phyloP scores from a whole-genome alignment of 2,888 invertebrate genomes.

The Deilephila porcellus region DNA sequence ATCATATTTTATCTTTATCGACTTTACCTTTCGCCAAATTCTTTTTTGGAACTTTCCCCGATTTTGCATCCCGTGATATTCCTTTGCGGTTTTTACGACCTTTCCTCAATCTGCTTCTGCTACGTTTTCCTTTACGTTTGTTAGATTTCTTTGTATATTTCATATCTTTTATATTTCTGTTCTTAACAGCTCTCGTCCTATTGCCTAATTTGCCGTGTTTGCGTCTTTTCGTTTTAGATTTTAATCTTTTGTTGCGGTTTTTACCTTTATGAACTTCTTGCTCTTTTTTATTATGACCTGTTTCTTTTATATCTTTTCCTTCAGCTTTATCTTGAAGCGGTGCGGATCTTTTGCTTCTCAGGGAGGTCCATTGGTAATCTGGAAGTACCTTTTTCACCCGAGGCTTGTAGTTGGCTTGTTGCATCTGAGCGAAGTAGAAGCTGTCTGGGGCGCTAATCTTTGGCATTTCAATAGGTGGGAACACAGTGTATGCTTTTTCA shows the following conservation, averaged over 20 bases:
- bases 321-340: background rate
- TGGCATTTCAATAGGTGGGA: conserved; percentile 44
- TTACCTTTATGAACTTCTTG: conserved; percentile 17
- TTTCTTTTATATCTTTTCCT: conserved; percentile 10
- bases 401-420: conserved; percentile 43
- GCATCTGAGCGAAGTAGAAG: conserved; percentile 53
- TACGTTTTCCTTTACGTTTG: conserved; percentile 13
- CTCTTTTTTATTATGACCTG: background rate
- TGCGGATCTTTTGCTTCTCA: conserved; percentile 51
- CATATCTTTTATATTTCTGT: background rate
- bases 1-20: background rate
- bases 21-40: conserved; percentile 13
- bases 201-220: background rate
- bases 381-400: conserved; percentile 62
- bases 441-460: conserved; percentile 52
- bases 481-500: conserved; percentile 57
- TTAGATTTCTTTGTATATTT: conserved; percentile 25
- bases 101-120: background rate
- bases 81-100: conserved; percentile 30
- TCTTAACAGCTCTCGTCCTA: background rate
- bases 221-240: conserved; percentile 15
- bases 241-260: background rate
- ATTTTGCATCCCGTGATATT: conserved; percentile 26
- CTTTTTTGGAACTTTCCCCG: background rate
- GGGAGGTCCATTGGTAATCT: conserved; percentile 42